phyloP scores from a whole-genome alignment of 2,888 invertebrate genomes.

The Rhingia rostrata region DNA sequence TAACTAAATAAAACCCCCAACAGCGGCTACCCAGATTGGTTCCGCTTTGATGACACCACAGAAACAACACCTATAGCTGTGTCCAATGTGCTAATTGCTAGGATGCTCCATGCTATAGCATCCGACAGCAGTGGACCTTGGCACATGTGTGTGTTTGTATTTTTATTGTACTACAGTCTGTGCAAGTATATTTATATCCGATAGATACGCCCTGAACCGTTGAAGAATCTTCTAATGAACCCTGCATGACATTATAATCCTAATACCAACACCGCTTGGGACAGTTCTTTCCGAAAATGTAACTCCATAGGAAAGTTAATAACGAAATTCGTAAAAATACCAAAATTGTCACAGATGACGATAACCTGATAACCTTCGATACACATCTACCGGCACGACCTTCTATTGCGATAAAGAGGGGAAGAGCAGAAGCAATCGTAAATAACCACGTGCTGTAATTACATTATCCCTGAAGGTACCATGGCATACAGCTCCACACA shows the following conservation, averaged over 20 bases:
- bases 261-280: slow-evolving; percentile 41
- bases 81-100: slow-evolving; percentile 28
- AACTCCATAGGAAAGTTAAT: slow-evolving; percentile 54
- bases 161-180: background rate
- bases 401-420: slow-evolving; percentile 44
- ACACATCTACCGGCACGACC: slow-evolving; percentile 13
- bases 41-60: slow-evolving; percentile 18
- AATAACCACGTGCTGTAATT: slow-evolving; percentile 63
- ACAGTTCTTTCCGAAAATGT: slow-evolving; percentile 21
- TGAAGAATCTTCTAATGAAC: slow-evolving; percentile 48
- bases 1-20: slow-evolving; percentile 7
- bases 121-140: background rate
- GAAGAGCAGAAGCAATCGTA: slow-evolving; percentile 49
- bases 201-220: background rate
- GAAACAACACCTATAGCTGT: slow-evolving; percentile 1
- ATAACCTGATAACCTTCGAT: slow-evolving; percentile 33
- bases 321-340: slow-evolving; percentile 51
- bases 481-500: background rate
- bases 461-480: slow-evolving; percentile 45
- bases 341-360: slow-evolving; percentile 22
- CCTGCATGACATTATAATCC: slow-evolving; percentile 37
- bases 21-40: slow-evolving; percentile 18
- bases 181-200: background rate
- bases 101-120: slow-evolving; percentile 24
- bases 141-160: slow-evolving; percentile 10